Evolutionary conservation across 2,888 invertebrate species (phyloP), one percentile per base, ranked within the genome.

Genomic region (Dermolepida albohirtum): DNA sequence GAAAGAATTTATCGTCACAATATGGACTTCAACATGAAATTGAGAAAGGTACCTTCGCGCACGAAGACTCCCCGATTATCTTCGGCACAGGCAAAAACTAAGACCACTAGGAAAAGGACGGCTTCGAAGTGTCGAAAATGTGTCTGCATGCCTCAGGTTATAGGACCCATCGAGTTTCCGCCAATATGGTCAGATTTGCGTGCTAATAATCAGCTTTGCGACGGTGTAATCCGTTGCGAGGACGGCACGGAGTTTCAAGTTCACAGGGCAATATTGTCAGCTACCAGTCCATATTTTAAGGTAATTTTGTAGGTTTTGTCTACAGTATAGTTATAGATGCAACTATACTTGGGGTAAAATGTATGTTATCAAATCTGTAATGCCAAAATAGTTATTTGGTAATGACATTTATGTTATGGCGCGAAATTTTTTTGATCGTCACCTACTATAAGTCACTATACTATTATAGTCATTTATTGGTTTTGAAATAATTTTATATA

Each of bases 251-350:
- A 87, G 55, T 89, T 90, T 77, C 85, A 86, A 73, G 86, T 91
- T 54, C 92, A 92, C 77, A 85, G 92, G 69, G 89, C 89, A 12
- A 89, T 92, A 74, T 83, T 93, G 64, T 90, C 91, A 29, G 89
- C 90, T 34, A 89, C 88, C 51, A 92, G 92, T 83, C 89, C 91
- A 17, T 92, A 91, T 82, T 92, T 92, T 81, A 89, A 78, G 74
- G 78, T 78, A 62, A 44, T n/a, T 6, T 17, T 50, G 17, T 41
- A n/a, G 22, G 4, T 2, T 22, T 22, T 22, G 4, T 22, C 4
- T 22, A 2, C 22, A 22, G 1, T 22, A 22, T 22, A 22, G 4
- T n/a, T 22, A 22, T 22, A 22, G 22, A 22, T 22, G 22, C 4
- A 22, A 22, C 2, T 22, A 22, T 22, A 22, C 4, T 22, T 22